phyloP scores from a whole-genome alignment of 1,140 invertebrate genomes.

The Andrena cerasifolii region DNA sequence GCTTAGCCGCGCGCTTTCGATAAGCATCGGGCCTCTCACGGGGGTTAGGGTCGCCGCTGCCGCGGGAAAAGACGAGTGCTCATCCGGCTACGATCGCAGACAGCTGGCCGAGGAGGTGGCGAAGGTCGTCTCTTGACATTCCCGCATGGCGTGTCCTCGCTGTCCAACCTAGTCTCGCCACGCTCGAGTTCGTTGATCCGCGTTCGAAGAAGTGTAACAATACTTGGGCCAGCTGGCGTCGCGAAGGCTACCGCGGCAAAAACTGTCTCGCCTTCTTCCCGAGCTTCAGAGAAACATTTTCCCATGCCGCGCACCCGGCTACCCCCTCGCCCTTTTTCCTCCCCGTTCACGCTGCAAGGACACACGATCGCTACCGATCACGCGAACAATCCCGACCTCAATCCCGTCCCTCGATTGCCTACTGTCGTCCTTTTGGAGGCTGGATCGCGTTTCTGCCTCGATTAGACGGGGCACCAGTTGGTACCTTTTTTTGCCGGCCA shows the following conservation, averaged over 20 bases:
- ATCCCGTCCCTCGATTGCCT: neutral
- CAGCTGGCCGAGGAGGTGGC: conserved; percentile 33
- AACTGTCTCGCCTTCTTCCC: conserved; percentile 6
- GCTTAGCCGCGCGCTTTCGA: conserved; percentile 51
- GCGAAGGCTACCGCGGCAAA: neutral
- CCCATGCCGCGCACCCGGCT: neutral
- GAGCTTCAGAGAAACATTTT: conserved; percentile 7
- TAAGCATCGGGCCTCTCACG: conserved; percentile 61
- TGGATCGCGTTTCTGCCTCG: conserved; percentile 12
- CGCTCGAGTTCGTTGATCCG: conserved; percentile 53
- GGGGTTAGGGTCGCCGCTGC: conserved; percentile 14
- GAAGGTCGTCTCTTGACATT: conserved; percentile 65
- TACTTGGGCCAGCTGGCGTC: too few relatives aligned
- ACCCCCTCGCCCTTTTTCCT: neutral
- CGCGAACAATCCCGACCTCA: neutral
- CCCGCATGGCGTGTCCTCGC: conserved; percentile 15
- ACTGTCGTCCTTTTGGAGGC: neutral
- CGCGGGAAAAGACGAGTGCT: conserved; percentile 37
- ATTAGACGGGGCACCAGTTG: conserved; percentile 32
- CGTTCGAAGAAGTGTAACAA: conserved; percentile 41
- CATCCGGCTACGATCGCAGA: conserved; percentile 15
- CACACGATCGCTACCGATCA: conserved; percentile 4
- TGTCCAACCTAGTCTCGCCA: conserved; percentile 28
- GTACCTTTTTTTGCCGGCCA: neutral
- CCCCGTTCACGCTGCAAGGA: neutral